Evolutionary conservation across 2,113 vertebrate genomes (phyloP).

Genomic region (Pampusana beccarii): DNA sequence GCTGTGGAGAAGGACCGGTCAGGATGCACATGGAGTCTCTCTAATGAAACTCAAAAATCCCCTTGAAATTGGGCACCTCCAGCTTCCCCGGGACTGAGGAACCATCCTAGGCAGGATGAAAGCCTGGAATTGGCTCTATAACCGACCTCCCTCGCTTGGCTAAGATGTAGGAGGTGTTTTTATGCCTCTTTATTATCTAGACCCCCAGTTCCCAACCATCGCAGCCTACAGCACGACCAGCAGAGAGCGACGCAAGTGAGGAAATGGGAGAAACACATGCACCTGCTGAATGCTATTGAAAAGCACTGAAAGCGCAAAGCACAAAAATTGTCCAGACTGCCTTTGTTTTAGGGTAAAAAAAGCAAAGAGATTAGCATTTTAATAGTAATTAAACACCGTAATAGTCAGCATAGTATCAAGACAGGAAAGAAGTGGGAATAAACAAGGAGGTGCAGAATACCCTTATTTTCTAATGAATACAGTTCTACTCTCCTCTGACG

Average conservation of each 20-base stretch:
- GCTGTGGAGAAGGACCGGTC: background rate
- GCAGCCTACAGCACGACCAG: no score
- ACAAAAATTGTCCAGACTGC: background rate
- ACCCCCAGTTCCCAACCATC: no score
- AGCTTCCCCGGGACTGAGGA: background rate
- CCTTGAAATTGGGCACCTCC: background rate
- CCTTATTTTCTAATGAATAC: background rate
- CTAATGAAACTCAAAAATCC: background rate
- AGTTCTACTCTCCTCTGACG: background rate
- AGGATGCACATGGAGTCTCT: accelerated
- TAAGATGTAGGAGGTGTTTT: no score
- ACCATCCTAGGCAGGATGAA: background rate
- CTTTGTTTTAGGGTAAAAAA: background rate
- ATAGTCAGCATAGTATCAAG: background rate
- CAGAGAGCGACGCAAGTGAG: no score
- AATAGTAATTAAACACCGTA: background rate
- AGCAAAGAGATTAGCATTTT: background rate
- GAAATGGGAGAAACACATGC: background rate
- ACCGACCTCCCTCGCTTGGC: background rate
- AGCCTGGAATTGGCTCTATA: background rate
- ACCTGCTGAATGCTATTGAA: background rate
- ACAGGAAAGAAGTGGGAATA: background rate
- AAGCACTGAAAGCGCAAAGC: background rate
- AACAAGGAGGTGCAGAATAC: background rate
- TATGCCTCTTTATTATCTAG: no score